Evolutionary conservation across 2,113 vertebrate genomes (phyloP).

Genomic region (Sebastes fasciatus): DNA sequence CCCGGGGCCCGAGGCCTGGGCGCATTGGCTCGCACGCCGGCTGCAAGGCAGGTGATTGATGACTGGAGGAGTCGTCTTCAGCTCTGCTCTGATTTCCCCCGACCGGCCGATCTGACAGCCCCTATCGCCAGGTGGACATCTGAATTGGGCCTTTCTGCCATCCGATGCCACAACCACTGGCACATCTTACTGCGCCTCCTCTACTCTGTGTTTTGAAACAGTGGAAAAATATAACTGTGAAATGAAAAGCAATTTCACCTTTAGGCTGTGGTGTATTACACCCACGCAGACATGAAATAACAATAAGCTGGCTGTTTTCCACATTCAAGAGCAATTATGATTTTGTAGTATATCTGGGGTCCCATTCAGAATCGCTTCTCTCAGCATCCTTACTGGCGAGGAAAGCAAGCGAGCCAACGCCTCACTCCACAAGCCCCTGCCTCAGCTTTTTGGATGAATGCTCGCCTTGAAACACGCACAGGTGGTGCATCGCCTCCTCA

Average conservation of each 20-base stretch:
- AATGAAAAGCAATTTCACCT: constrained; percentile 17
- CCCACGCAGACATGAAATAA: constrained; percentile 39
- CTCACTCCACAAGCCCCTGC: constrained; percentile 49
- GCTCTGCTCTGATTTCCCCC: constrained; percentile 74
- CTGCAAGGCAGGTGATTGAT: constrained; percentile 80
- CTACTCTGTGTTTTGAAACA: constrained; percentile 10
- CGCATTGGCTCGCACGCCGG: constrained; percentile 52
- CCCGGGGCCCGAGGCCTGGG: constrained; percentile 67
- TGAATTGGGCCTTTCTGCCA: constrained; percentile 57
- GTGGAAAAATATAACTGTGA: constrained; percentile 7
- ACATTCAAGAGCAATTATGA: constrained; percentile 60
- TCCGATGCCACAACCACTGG: constrained; percentile 15
- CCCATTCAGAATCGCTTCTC: constrained; percentile 54
- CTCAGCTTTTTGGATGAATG: constrained; percentile 65
- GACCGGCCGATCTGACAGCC: constrained; percentile 68
- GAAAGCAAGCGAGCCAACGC: constrained; percentile 30
- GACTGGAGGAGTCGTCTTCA: constrained; percentile 67
- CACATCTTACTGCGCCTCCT: constrained; percentile 13
- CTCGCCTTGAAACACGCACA: constrained; percentile 52
- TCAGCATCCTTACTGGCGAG: constrained; percentile 48
- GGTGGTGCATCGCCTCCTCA: constrained; percentile 66
- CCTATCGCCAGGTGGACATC: constrained; percentile 54
- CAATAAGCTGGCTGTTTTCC: constrained; percentile 55
- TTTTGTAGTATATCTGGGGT: constrained; percentile 52
- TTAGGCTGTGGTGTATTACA: constrained; percentile 33